Percentiles rank a stretch among this genome's conserved stretches.
Evolutionary conservation across 2,113 vertebrate species (phyloP).

Genomic region (Bubo bubo): DNA sequence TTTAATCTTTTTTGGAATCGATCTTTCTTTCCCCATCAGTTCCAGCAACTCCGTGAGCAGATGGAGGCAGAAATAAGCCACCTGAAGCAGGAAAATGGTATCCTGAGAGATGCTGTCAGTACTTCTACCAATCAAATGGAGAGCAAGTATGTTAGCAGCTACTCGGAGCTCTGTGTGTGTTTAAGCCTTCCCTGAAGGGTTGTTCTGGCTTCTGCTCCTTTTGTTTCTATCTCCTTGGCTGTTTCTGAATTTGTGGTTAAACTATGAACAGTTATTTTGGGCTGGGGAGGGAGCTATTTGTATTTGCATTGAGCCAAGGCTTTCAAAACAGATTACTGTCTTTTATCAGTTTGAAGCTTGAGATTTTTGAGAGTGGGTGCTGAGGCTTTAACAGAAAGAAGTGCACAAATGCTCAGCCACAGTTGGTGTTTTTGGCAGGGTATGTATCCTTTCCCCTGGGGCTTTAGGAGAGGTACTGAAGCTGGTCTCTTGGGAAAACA

Average conservation of each 20-base stretch:
- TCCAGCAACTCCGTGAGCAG: slow-evolving; percentile 92
- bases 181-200: neutral
- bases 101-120: slow-evolving; percentile 96
- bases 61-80: slow-evolving; percentile 92
- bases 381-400: neutral
- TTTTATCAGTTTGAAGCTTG: neutral
- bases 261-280: neutral
- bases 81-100: slow-evolving; percentile 95
- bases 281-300: neutral
- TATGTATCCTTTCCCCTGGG: neutral
- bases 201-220: slow-evolving; percentile 1
- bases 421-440: neutral
- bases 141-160: slow-evolving; percentile 88
- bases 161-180: neutral
- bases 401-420: neutral
- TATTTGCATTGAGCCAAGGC: neutral
- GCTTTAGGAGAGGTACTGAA: neutral
- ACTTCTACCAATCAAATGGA: slow-evolving; percentile 96
- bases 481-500: neutral
- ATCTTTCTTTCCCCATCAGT: slow-evolving; percentile 71
- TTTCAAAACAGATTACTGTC: neutral
- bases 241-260: neutral
- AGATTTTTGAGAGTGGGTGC: neutral
- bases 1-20: neutral
- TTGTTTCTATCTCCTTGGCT: neutral